Evolutionary conservation across 2,888 invertebrate genomes (phyloP).

Genomic region (Macrosoma leucophasiata): DNA sequence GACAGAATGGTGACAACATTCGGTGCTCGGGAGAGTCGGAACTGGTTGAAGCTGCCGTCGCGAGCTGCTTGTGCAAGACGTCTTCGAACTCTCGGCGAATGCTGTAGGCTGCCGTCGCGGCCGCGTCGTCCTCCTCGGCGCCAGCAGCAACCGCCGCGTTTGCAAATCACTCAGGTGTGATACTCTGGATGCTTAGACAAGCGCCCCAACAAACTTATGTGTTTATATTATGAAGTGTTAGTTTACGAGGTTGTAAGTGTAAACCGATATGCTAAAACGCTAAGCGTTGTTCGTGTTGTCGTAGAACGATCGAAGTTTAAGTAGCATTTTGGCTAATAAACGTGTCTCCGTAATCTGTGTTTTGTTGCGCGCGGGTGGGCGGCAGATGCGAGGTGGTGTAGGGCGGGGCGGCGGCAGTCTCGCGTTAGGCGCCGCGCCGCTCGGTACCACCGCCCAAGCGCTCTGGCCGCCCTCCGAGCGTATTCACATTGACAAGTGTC

Average conservation of each 20-base stretch:
- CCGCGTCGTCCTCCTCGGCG: conserved; percentile 49
- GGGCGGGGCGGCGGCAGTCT: conserved; percentile 56
- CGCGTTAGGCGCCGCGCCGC: conserved; percentile 67
- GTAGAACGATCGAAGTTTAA: conserved; percentile 55
- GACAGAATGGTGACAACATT: conserved; percentile 64
- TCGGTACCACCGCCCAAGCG: conserved; percentile 47
- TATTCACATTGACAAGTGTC: conserved; percentile 7
- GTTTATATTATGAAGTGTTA: conserved; percentile 5
- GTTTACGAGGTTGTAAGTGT: conserved; percentile 10
- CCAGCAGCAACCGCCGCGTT: conserved; percentile 46
- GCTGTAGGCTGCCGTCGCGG: conserved; percentile 49
- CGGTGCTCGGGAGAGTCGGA: conserved; percentile 47
- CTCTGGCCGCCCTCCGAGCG: conserved; percentile 11
- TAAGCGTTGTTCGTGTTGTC: conserved; percentile 29
- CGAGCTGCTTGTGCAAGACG: conserved; percentile 42
- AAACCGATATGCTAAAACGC: conserved; percentile 14
- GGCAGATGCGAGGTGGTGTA: conserved; percentile 35
- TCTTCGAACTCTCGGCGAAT: conserved; percentile 43
- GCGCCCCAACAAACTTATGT: conserved; percentile 7
- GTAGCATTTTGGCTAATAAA: conserved; percentile 70
- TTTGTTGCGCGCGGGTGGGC: conserved; percentile 59
- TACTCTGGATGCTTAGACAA: conserved; percentile 15
- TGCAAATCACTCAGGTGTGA: conserved; percentile 73
- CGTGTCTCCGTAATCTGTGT: conserved; percentile 65
- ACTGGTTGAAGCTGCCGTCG: conserved; percentile 52